phyloP scores from a whole-genome alignment of 2,888 invertebrate genomes.

The Prenolepis imparis region DNA sequence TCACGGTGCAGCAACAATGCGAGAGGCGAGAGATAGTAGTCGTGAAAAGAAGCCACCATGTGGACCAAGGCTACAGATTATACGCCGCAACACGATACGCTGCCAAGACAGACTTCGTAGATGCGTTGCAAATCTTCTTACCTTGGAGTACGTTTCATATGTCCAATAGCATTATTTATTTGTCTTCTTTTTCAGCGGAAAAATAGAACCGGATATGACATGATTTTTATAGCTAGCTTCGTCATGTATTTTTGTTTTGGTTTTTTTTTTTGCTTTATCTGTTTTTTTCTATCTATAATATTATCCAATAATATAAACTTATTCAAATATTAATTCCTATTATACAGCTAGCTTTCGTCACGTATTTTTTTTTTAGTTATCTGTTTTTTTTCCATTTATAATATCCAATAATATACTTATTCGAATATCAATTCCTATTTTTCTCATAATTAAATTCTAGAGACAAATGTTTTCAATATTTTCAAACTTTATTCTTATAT shows the following conservation, averaged over 20 bases:
- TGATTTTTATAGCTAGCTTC: neutral
- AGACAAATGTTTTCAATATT: neutral
- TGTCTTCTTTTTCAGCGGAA: neutral
- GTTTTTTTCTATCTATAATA: neutral
- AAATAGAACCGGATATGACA: constrained; percentile 16
- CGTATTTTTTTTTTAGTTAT: neutral
- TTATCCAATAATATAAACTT: neutral
- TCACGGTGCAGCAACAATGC: constrained; percentile 42
- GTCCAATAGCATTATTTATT: neutral
- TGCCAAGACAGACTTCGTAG: constrained; percentile 46
- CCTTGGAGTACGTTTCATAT: neutral
- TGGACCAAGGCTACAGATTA: constrained; percentile 81
- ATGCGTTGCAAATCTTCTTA: constrained; percentile 56
- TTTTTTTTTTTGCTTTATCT: neutral
- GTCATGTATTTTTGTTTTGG: neutral
- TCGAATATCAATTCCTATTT: neutral
- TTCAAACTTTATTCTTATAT: neutral
- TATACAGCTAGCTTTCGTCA: neutral
- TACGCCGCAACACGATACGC: constrained; percentile 76
- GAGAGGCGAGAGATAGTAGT: constrained; percentile 53
- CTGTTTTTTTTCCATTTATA: neutral
- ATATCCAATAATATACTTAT: neutral
- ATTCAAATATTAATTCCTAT: neutral
- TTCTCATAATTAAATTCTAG: neutral
- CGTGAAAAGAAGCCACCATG: constrained; percentile 76